Conservation (phyloP, 2,888 invertebrate species). For the Lamellibrachia satsuma region DNA sequence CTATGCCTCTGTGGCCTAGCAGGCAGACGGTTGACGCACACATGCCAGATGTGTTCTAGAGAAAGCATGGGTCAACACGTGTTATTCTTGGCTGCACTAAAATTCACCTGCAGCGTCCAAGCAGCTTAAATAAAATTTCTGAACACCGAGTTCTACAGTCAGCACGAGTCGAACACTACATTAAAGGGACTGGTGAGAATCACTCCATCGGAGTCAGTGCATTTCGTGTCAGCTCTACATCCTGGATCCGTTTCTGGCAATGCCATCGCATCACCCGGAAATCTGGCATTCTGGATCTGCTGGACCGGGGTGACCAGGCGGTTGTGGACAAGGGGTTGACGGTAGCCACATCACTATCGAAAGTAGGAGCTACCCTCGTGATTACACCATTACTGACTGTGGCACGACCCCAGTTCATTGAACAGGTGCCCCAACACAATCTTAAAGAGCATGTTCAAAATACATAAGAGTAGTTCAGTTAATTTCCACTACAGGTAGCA, state of each 20-base stretch:
- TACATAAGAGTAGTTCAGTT: too few relatives aligned
- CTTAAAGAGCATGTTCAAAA: too few relatives aligned
- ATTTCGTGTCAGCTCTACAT: too few relatives aligned
- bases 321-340: background rate
- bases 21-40: constrained; percentile 5
- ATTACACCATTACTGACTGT: constrained; percentile 32
- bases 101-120: constrained; percentile 1
- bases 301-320: background rate
- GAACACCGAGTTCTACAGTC: too few relatives aligned
- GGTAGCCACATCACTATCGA: background rate
- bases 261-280: too few relatives aligned
- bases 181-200: too few relatives aligned
- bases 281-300: background rate
- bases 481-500: too few relatives aligned
- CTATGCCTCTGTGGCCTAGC: constrained; percentile 26
- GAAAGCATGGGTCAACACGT: constrained; percentile 8
- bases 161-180: too few relatives aligned
- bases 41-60: constrained; percentile 26
- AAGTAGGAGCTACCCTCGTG: constrained; percentile 23
- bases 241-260: too few relatives aligned
- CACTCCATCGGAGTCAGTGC: too few relatives aligned
- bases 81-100: constrained; percentile 30
- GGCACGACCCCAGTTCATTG: constrained; percentile 32
- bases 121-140: too few relatives aligned
- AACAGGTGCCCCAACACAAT: background rate